Evolutionary conservation across 2,113 vertebrate genomes (phyloP).

Genomic region (Grus americana): DNA sequence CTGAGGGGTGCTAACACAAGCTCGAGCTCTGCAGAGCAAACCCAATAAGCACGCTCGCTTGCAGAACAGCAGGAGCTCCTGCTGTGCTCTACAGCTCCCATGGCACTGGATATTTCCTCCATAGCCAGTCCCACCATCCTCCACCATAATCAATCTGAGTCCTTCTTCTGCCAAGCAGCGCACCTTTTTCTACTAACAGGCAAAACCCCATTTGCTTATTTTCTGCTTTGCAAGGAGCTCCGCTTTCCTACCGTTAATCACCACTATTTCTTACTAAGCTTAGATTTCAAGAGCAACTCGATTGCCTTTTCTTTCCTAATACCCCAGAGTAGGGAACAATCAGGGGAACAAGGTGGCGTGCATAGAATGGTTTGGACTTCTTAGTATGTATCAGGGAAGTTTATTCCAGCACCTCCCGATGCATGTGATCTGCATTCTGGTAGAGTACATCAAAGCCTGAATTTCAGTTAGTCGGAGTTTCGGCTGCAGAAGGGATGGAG

Average conservation of each 20-base stretch:
- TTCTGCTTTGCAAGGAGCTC: not conserved
- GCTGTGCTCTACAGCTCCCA: not conserved
- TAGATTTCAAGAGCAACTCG: accelerated
- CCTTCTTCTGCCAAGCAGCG: not conserved
- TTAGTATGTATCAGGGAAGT: not conserved
- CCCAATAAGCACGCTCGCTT: not conserved
- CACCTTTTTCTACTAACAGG: not conserved
- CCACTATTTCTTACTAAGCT: not conserved
- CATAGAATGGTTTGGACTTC: not conserved
- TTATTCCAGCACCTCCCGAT: not conserved
- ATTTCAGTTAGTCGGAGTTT: not conserved
- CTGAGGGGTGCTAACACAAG: not conserved
- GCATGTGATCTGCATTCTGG: not conserved
- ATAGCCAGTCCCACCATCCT: not conserved
- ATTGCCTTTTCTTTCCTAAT: not conserved
- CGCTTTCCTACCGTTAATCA: not conserved
- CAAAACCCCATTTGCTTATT: not conserved
- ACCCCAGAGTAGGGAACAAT: not conserved
- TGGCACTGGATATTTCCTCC: not conserved
- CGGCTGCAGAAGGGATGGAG: constrained; percentile 49
- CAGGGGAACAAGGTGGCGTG: not conserved
- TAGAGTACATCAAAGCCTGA: not conserved
- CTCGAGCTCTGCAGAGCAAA: not conserved
- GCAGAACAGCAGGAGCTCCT: not conserved
- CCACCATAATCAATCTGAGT: not conserved